These are phyloP conservation scores for Dreissena rostriformis DNA, from an alignment of 1,140 invertebrate genomes.

Conservation along the genomic window DNA sequence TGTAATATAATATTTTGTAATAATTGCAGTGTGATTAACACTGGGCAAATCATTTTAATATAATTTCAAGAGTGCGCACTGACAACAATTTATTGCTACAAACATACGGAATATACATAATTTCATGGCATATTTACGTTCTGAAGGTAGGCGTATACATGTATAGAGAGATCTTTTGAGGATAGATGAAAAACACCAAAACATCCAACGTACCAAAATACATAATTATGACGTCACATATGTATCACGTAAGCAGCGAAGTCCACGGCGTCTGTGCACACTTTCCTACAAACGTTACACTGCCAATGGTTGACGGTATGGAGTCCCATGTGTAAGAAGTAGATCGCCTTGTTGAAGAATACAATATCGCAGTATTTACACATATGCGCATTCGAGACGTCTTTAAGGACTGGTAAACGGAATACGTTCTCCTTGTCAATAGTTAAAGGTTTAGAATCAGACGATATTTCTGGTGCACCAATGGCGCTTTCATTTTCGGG, in stretches of 20 bases:
- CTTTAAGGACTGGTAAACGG: background rate
- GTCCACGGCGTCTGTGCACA: conserved; percentile 96
- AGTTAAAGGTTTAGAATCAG: background rate
- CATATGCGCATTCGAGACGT: conserved; percentile 26
- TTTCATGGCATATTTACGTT: too few relatives aligned
- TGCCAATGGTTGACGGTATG: conserved; percentile 99
- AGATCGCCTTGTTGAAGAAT: conserved; percentile 96
- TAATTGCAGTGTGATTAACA: too few relatives aligned
- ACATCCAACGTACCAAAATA: too few relatives aligned
- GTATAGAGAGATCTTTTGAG: background rate
- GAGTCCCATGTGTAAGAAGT: conserved; percentile 98
- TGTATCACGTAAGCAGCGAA: conserved; percentile 93
- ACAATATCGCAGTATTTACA: conserved; percentile 93
- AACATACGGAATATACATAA: too few relatives aligned
- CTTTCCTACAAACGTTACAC: conserved; percentile 98
- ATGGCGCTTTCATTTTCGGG: background rate
- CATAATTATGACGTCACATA: conserved; percentile 29
- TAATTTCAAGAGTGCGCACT: too few relatives aligned
- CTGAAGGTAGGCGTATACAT: background rate
- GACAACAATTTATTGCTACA: too few relatives aligned
- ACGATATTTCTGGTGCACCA: background rate
- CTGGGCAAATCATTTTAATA: too few relatives aligned
- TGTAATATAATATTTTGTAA: too few relatives aligned
- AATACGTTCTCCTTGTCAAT: background rate
- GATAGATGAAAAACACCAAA: background rate